Conservation (phyloP, 2,888 invertebrate species). For the Melanostoma scalare region DNA sequence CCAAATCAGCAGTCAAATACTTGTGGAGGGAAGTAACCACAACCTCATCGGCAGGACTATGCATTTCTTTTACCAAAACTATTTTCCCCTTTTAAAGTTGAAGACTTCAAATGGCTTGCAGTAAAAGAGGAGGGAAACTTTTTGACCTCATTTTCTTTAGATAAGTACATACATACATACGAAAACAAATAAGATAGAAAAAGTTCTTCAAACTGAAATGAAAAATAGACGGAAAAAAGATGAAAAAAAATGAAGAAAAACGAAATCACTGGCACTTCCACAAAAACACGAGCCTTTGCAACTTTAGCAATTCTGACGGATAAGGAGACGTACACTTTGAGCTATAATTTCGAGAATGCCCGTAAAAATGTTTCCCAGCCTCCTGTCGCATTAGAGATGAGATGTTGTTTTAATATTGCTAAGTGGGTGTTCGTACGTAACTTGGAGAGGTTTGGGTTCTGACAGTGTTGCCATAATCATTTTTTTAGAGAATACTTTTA, state of each 20-base stretch:
- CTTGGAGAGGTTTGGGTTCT: too few relatives aligned
- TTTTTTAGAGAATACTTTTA: too few relatives aligned
- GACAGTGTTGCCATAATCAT: too few relatives aligned
- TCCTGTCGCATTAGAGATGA: constrained; percentile 58
- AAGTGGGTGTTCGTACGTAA: neutral
- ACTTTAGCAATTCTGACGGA: constrained; percentile 13
- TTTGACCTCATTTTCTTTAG: constrained; percentile 64
- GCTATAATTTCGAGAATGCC: constrained; percentile 62
- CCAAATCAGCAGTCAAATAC: constrained; percentile 29
- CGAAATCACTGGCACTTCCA: constrained; percentile 12
- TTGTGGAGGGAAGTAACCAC: constrained; percentile 60
- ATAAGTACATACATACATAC: constrained; percentile 42
- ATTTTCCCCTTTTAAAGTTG: constrained; percentile 64
- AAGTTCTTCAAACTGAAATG: neutral
- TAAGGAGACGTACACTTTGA: constrained; percentile 39
- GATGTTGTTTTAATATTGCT: constrained; percentile 6
- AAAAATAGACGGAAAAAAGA: constrained; percentile 11
- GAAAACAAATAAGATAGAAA: constrained; percentile 5
- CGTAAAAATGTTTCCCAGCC: constrained; percentile 56
- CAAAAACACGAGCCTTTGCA: constrained; percentile 10
- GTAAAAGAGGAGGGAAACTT: constrained; percentile 52
- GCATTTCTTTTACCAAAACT: constrained; percentile 58
- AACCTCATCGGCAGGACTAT: constrained; percentile 65
- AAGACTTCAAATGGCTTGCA: constrained; percentile 66
- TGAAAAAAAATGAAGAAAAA: constrained; percentile 29